phyloP scores from a whole-genome alignment of 2,888 invertebrate species.

The Amphipoea oculea region DNA sequence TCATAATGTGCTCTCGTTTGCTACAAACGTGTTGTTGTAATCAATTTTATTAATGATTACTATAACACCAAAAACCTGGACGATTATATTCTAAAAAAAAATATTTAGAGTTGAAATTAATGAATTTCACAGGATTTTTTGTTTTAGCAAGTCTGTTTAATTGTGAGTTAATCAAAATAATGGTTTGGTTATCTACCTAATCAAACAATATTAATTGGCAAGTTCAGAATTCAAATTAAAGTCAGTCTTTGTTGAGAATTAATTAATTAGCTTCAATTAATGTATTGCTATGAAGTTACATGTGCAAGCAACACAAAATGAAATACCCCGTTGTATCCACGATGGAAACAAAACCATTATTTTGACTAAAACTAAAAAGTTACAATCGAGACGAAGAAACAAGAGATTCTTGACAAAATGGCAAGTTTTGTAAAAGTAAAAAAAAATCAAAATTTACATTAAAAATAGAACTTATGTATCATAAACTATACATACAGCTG shows the following conservation, averaged over 20 bases:
- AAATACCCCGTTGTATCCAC: not conserved
- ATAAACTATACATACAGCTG: slow-evolving; percentile 41
- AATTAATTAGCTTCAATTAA: slow-evolving; percentile 1
- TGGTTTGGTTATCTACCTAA: slow-evolving; percentile 27
- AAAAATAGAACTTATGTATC: slow-evolving; percentile 39
- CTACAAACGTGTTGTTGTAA: not conserved
- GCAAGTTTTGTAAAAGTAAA: slow-evolving; percentile 31
- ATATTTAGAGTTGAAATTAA: not conserved
- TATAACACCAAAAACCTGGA: not conserved
- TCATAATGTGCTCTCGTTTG: not conserved
- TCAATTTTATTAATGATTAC: not conserved
- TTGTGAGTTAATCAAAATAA: slow-evolving; percentile 41
- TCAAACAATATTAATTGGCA: slow-evolving; percentile 34
- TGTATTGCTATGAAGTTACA: not conserved
- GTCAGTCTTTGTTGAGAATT: slow-evolving; percentile 44
- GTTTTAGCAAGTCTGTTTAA: not conserved
- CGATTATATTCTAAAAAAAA: slow-evolving; percentile 1
- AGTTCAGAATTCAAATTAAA: slow-evolving; percentile 41
- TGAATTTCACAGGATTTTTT: not conserved
- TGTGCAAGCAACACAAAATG: slow-evolving; percentile 2
- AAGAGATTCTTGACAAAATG: slow-evolving; percentile 54
- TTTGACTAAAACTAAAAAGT: slow-evolving; percentile 25
- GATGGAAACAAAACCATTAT: slow-evolving; percentile 36
- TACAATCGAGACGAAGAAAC: slow-evolving; percentile 35
- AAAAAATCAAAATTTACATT: slow-evolving; percentile 39